Conservation (phyloP, 1,140 invertebrate genomes). For the Holcopasites calliopsidis region DNA sequence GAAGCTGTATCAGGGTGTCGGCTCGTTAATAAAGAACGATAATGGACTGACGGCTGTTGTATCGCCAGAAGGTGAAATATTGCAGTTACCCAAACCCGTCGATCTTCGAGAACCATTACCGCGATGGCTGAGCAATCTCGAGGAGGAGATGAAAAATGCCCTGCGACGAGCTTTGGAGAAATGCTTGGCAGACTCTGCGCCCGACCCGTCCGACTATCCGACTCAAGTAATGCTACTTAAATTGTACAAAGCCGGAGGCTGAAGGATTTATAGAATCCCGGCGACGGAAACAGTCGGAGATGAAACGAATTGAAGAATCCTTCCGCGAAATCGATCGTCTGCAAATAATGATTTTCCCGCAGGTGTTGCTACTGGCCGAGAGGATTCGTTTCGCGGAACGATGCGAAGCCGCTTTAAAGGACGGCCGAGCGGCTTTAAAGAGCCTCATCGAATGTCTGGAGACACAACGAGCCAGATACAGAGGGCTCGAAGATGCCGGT, state of each 20-base stretch:
- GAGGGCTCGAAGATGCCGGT: constrained; percentile 71
- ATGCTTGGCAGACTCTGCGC: constrained; percentile 68
- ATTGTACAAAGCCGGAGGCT: neutral
- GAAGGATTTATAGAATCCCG: too few relatives aligned
- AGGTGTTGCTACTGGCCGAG: constrained; percentile 73
- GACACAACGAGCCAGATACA: constrained; percentile 70
- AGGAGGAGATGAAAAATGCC: constrained; percentile 68
- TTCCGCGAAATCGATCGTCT: too few relatives aligned
- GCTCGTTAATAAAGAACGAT: constrained; percentile 86
- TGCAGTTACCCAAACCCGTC: constrained; percentile 88
- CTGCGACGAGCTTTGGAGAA: constrained; percentile 70
- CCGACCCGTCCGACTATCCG: constrained; percentile 73
- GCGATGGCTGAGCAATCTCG: constrained; percentile 72
- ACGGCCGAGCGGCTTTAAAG: constrained; percentile 62
- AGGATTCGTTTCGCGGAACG: constrained; percentile 75
- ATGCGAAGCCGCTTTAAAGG: constrained; percentile 71
- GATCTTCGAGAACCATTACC: constrained; percentile 76
- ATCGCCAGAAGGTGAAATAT: constrained; percentile 91
- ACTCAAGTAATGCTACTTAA: constrained; percentile 63
- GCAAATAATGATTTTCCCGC: too few relatives aligned
- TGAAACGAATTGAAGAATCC: too few relatives aligned
- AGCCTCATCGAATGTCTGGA: constrained; percentile 74
- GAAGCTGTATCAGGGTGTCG: constrained; percentile 96
- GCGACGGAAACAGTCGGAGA: too few relatives aligned
- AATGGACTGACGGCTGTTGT: constrained; percentile 84